Evolutionary conservation across 2,797 vertebrate species (phyloP), one percentile per base, ranked within the genome.

Genomic region (Choloepus didactylus): DNA sequence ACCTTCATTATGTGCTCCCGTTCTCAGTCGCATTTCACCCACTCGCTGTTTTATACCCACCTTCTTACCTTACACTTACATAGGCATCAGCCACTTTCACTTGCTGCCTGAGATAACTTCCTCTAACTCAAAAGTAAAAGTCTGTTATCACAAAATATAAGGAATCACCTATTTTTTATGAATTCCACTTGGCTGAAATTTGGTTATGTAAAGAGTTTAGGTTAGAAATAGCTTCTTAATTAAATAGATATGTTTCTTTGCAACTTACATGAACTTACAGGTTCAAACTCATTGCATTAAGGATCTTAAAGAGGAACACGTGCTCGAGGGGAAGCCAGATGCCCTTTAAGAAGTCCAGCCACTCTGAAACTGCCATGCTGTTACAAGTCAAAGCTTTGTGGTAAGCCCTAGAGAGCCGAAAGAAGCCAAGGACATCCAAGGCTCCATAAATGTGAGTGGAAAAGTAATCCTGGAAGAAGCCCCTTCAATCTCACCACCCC

Each of bases 111-210:
- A 46, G 27, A 79, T 82, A 75, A 75, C 41, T 38, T 73, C 19
- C 21, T 66, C 83, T 79, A 54, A 81, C n/a, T 93, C 79, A 44
- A 38, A 95, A 67, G 75, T 49, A 41, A 94, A 94, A 35, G 29
- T 85, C 38, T 76, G 11, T 38, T 59, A 38, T 75, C 75, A 69
- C 44, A 73, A 67, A 46, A 79, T 67, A 54, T 9, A 59, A 76
- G 19, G n/a, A 69, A 56, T 75, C 23, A 9, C 21, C 67, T n/a
- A 56, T 82, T 62, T 93, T 86, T 87, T 79, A 16, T 89, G 60
- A 51, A 51, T 14, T 14, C 4, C 9, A 1, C 46, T 35, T 3
- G 18, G 9, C 31, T 70, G 49, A 95, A 86, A 93, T 70, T 41
- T 51, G 35, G 9, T 64, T 76, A 14, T 89, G 25, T 29, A 44